Percentiles rank a stretch among this genome's conserved stretches.
phyloP scores from a whole-genome alignment of 1,140 invertebrate genomes.

The Akabosia matsudoensis region DNA sequence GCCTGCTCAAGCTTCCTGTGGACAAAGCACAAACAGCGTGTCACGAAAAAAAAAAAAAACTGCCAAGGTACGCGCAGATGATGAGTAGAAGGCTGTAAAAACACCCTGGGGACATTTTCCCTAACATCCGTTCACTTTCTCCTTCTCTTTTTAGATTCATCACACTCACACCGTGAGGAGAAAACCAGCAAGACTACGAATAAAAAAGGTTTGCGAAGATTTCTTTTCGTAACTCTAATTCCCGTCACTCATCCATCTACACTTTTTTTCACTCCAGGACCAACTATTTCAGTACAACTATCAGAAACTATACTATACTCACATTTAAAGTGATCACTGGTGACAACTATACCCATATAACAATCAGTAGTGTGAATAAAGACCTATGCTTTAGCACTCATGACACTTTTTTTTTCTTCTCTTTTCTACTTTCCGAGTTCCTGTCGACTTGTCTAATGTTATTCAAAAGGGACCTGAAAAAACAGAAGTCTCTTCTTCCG shows the following conservation, averaged over 20 bases:
- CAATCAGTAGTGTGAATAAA: no score
- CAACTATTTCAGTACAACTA: background rate
- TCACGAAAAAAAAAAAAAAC: background rate
- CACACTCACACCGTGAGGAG: background rate
- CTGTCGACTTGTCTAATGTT: background rate
- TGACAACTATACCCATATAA: no score
- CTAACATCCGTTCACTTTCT: background rate
- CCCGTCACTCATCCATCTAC: constrained; percentile 6
- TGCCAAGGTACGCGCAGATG: background rate
- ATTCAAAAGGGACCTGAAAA: background rate
- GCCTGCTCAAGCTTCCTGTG: no score
- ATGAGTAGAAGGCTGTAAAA: constrained; percentile 12
- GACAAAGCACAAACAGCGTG: no score
- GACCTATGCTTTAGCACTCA: no score
- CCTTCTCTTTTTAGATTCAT: background rate
- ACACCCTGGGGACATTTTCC: constrained; percentile 4
- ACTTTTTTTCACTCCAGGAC: background rate
- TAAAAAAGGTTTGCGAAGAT: background rate
- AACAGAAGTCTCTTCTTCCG: background rate
- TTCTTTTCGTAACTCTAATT: constrained; percentile 5
- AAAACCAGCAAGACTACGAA: background rate
- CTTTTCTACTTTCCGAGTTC: background rate
- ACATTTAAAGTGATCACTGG: no score
- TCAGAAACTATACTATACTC: no score
- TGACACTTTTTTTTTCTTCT: no score